Evolutionary conservation across 2,888 invertebrate species (phyloP), one percentile per base, ranked within the genome.

Genomic region (Neocrepidodera transversa): DNA sequence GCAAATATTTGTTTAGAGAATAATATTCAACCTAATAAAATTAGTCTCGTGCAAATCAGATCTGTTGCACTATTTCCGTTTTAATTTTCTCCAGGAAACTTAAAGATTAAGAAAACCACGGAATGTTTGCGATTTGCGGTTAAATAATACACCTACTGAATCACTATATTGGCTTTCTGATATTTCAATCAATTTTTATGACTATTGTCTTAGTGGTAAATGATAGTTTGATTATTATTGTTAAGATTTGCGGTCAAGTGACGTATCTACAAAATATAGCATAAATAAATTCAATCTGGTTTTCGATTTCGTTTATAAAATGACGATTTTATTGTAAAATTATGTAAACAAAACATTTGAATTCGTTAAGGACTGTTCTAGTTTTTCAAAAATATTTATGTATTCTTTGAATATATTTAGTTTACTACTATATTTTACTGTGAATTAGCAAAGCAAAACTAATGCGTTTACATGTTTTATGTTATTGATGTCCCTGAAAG

Each of bases 1-100:
- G 32, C 48, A 48, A 48, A 48, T 48, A 48, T 48, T 28, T 48
- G 32, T n/a, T 32, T 48, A 2, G 10, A 28, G 6, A 28, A 28
- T 7, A 28, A 28, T 28, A 5, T 23, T 6, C 23, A 5, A 23
- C 23, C n/a, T n/a, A n/a, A n/a, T n/a, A n/a, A n/a, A 23, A 23
- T 23, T n/a, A n/a, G n/a, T n/a, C n/a, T n/a, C 23, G 23, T n/a
- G 10, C 8, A 23, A 23, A 43, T 43, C 43, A 43, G 20, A 43
- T 20, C 7, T 43, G 43, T 20, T 43, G 43, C 8, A 13, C 20
- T 43, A 23, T 43, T 20, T 43, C 43, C 43, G 43, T 43, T 43
- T 23, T n/a, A 18, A 14, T 30, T 30, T 30, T 30, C 30, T 30
- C 8, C 40, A 43, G 26, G 43, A 43, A 43, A 10, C 43, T 20